Conservation (phyloP, 1,140 invertebrate species). For the Plectrocnemia conspersa region DNA sequence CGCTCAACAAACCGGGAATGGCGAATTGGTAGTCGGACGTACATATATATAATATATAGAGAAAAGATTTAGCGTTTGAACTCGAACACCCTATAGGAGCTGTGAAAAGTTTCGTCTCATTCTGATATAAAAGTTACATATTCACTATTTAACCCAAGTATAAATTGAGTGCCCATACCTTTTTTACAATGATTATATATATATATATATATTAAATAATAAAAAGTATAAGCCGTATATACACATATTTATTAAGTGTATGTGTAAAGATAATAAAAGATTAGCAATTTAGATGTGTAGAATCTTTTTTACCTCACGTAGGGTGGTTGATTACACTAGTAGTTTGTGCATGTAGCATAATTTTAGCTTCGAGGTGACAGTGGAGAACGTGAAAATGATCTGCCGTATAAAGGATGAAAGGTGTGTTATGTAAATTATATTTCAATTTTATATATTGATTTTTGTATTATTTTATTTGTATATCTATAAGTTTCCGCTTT, state of each 20-base stretch:
- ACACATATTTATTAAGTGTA: too few species aligned
- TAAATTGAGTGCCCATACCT: conserved; percentile 31
- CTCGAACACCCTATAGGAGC: not conserved
- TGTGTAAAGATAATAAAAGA: too few species aligned
- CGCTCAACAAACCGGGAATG: conserved; percentile 98
- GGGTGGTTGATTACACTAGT: conserved; percentile 5
- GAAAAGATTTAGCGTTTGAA: not conserved
- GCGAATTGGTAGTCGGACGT: conserved; percentile 85
- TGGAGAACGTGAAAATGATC: too few species aligned
- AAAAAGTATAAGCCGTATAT: too few species aligned
- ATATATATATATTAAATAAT: conserved; percentile 17
- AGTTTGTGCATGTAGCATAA: conserved; percentile 18
- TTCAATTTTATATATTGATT: too few species aligned
- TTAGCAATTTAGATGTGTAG: conserved; percentile 22
- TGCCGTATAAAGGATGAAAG: too few species aligned
- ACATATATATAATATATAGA: not conserved
- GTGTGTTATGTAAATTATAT: too few species aligned
- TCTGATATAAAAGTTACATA: not conserved
- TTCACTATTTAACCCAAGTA: conserved; percentile 19
- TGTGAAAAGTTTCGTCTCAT: not conserved
- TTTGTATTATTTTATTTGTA: too few species aligned
- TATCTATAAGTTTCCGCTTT: too few species aligned
- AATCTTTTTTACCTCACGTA: conserved; percentile 29
- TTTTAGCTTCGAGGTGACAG: conserved; percentile 15
- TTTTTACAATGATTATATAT: conserved; percentile 22